A percentile compares a stretch with the other conserved stretches of the same genome.
These are phyloP conservation scores for Cnemophilus loriae DNA, from an alignment of 2,113 vertebrate species.

Conservation along the genomic window DNA sequence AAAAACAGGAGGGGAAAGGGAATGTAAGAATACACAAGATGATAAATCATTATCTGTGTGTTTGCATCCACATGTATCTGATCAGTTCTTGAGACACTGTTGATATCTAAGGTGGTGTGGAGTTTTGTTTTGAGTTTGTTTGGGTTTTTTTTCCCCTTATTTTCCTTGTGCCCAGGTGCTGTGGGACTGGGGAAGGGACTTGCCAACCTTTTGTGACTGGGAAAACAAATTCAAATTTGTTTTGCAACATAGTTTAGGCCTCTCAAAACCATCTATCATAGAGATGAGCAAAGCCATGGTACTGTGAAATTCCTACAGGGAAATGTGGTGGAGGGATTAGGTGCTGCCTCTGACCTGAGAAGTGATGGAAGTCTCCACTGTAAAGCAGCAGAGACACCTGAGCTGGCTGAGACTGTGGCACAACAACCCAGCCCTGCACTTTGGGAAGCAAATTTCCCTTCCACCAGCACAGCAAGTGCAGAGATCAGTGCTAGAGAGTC, in stretches of 20 bases:
- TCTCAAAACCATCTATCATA: not conserved
- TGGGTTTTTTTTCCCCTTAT: not conserved
- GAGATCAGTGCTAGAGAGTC: not conserved
- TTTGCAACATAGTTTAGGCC: not conserved
- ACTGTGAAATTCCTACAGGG: not conserved
- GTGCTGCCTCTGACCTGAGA: not conserved
- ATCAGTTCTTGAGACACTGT: not conserved
- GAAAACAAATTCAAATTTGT: not conserved
- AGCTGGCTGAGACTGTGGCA: not conserved
- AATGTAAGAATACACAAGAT: not conserved
- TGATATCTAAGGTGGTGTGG: not conserved
- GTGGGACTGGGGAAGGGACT: not conserved
- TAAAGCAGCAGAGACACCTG: not conserved
- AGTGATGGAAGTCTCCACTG: not conserved
- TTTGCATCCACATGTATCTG: not conserved
- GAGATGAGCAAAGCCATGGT: not conserved
- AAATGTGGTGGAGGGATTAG: not conserved
- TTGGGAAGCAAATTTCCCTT: not conserved
- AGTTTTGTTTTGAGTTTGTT: too few relatives aligned
- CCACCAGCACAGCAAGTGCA: not conserved
- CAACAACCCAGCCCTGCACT: not conserved
- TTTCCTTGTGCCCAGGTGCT: not conserved
- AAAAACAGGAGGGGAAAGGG: not conserved
- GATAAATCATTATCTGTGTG: not conserved
- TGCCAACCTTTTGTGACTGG: not conserved